phyloP scores from a whole-genome alignment of 2,797 vertebrate species.

The Eupleurogrammus muticus region DNA sequence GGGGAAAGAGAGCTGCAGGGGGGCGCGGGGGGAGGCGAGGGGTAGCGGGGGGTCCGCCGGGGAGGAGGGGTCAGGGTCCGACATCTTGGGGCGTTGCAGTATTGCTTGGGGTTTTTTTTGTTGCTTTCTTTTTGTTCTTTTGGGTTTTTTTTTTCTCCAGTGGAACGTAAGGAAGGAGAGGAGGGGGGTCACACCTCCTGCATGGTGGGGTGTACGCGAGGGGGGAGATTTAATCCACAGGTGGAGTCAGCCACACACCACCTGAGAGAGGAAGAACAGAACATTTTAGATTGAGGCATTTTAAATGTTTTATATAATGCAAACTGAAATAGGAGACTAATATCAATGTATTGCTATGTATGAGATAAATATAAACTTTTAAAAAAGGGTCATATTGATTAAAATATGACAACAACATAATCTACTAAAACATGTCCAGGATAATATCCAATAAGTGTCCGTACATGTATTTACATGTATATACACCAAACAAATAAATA shows the following conservation, averaged over 20 bases:
- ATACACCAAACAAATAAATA: too few relatives aligned
- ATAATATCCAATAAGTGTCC: too few relatives aligned
- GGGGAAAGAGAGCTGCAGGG: conserved; percentile 92
- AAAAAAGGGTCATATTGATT: too few relatives aligned
- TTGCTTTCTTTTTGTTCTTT: neutral
- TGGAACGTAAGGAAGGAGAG: conserved; percentile 26
- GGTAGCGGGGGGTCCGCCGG: conserved; percentile 76
- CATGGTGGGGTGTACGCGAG: conserved; percentile 55
- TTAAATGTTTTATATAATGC: too few relatives aligned
- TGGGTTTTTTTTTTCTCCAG: conserved; percentile 27
- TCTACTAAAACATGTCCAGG: too few relatives aligned
- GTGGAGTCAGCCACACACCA: neutral
- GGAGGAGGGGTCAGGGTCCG: conserved; percentile 76
- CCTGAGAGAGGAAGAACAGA: conserved; percentile 11
- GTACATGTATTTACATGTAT: too few relatives aligned
- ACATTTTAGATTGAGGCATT: neutral
- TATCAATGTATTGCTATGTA: too few relatives aligned
- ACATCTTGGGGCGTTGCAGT: conserved; percentile 72
- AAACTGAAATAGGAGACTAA: too few relatives aligned
- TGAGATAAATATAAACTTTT: too few relatives aligned
- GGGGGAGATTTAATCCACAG: neutral
- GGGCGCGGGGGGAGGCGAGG: conserved; percentile 87
- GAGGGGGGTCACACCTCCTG: conserved; percentile 67
- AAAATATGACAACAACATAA: too few relatives aligned
- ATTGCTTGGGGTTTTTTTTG: neutral